Base-by-base conservation (phyloP, 1,140 invertebrate species). In the Bombus vancouverensis region DNA sequence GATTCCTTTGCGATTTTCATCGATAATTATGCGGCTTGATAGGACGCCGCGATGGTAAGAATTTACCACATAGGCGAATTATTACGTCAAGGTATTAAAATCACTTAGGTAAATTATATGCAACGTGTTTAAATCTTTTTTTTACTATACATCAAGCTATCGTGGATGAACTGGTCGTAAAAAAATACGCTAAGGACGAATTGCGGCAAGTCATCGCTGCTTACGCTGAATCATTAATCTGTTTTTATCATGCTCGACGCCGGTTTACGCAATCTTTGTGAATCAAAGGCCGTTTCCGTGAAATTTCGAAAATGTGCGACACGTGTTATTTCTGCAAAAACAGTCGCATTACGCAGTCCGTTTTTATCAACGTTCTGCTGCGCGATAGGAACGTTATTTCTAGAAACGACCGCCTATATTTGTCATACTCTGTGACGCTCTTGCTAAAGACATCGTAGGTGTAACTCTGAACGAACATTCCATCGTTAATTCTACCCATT, bases 231-330 rank as follows among this genome's bases (percentile, higher is more conserved):
- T 42, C 28, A 32, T 59, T 57, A 28, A 34, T 34, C 32, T 28
- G 53, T 73, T 74, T 66, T 82, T 75, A 82, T 82, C 34, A 34
- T n/a, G 1, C 42, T 4, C 34, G 72, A 57, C 71, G 71, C 32
- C 57, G 32, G 57, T 28, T 82, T 82, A 75, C 42, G 70, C 71
- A 75, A 82, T 34, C n/a, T 65, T 75, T 13, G 42, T 25, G 39
- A 66, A 82, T 66, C 42, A 42, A 82, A 75, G 39, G 42, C 66
- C 75, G 13, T 42, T 53, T 12, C 28, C 53, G 71, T 22, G 53
- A 59, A 74, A 74, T 47, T 44, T 4, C 22, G 22, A 8, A 22
- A 82, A 62, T n/a, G 25, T 34, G 15, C 34, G 9, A 32, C 22
- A 32, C 39, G 71, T 65, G 13, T 47, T 65, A 75, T 57, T 71